These are phyloP conservation scores for Scaptomyza cyrtandrae DNA, from an alignment of 2,888 invertebrate species.

Conservation along the genomic window DNA sequence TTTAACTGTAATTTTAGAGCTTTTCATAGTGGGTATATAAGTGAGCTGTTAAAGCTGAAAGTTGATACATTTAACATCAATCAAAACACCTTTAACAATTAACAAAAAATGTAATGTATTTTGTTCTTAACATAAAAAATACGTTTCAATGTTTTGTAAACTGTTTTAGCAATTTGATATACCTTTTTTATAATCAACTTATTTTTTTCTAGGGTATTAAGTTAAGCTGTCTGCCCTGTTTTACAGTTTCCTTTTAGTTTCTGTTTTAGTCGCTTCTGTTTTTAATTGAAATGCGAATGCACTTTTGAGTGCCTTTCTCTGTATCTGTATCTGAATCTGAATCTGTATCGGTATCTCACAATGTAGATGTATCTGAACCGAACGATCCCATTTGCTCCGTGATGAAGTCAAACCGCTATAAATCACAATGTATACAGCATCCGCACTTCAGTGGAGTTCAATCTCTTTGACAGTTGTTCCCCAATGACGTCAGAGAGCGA, in stretches of 20 bases:
- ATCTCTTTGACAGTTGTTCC: slow-evolving; percentile 33
- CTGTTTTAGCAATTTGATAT: too few relatives aligned
- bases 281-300: slow-evolving; percentile 81
- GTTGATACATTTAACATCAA: too few relatives aligned
- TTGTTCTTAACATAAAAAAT: too few relatives aligned
- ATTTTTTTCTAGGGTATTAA: slow-evolving; percentile 22
- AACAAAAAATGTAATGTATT: too few relatives aligned
- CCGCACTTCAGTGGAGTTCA: slow-evolving; percentile 19
- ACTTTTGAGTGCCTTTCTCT: slow-evolving; percentile 64
- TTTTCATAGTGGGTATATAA: slow-evolving; percentile 2
- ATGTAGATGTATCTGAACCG: slow-evolving; percentile 13
- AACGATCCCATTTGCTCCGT: slow-evolving; percentile 48
- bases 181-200: too few relatives aligned
- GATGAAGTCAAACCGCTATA: slow-evolving; percentile 43
- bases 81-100: too few relatives aligned
- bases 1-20: slow-evolving; percentile 9
- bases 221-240: slow-evolving; percentile 2
- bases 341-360: slow-evolving; percentile 7
- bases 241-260: slow-evolving; percentile 31
- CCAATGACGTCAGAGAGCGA: slow-evolving; percentile 59
- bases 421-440: slow-evolving; percentile 57
- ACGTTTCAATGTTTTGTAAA: too few relatives aligned
- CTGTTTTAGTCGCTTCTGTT: slow-evolving; percentile 54
- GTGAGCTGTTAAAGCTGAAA: too few relatives aligned
- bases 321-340: slow-evolving; percentile 15